These are phyloP conservation scores for Coenonympha arcania DNA, from an alignment of 2,888 invertebrate species.

Conservation along the genomic window DNA sequence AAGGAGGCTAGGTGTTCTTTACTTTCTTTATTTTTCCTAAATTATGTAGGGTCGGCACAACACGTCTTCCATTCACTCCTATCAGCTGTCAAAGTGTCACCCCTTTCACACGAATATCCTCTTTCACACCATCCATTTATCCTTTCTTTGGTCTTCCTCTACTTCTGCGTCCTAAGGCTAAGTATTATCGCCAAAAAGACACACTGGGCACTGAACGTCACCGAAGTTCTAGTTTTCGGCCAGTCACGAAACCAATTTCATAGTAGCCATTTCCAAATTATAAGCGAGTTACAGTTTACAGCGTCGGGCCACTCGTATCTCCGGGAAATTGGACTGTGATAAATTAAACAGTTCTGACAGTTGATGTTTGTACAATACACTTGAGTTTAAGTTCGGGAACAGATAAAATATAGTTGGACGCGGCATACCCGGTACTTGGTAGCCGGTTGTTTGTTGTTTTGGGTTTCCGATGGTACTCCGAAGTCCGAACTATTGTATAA, in stretches of 20 bases:
- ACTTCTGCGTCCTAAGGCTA: too few relatives aligned
- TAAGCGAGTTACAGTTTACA: slow-evolving; percentile 44
- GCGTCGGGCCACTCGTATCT: slow-evolving; percentile 22
- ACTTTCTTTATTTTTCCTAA: too few relatives aligned
- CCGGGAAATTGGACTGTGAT: slow-evolving; percentile 27
- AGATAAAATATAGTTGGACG: slow-evolving; percentile 25
- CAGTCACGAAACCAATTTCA: slow-evolving; percentile 12
- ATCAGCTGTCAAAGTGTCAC: too few relatives aligned
- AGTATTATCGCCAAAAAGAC: neutral
- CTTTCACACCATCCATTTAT: too few relatives aligned
- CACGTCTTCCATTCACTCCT: too few relatives aligned
- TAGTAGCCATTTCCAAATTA: slow-evolving; percentile 45
- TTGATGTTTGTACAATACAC: slow-evolving; percentile 26
- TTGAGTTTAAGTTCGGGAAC: slow-evolving; percentile 24
- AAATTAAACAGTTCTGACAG: slow-evolving; percentile 29
- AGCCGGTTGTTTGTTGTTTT: slow-evolving; percentile 2
- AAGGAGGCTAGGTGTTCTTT: too few relatives aligned
- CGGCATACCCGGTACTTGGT: neutral
- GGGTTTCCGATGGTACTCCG: neutral
- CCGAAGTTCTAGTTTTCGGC: neutral
- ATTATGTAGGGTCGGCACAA: too few relatives aligned
- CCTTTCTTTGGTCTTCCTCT: too few relatives aligned
- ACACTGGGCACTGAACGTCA: neutral
- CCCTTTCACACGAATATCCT: too few relatives aligned
- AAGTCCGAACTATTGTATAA: slow-evolving; percentile 3